Conservation (phyloP, 2,888 invertebrate genomes). For the Apodemia duryi region DNA sequence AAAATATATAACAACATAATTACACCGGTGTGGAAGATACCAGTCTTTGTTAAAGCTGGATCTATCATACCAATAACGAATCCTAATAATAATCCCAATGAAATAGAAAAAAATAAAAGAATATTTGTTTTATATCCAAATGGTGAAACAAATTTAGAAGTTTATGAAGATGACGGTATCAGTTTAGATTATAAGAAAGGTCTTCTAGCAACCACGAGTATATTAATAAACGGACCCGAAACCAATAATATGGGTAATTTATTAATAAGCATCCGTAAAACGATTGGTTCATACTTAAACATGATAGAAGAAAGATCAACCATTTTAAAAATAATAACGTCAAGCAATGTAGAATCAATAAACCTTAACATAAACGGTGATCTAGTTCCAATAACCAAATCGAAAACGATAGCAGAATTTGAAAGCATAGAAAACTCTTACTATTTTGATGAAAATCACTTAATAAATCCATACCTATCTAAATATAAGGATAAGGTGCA, state of each 20-base stretch:
- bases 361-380: constrained; percentile 50
- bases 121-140: constrained; percentile 58
- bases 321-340: constrained; percentile 53
- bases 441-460: constrained; percentile 47
- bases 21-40: constrained; percentile 64
- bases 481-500: constrained; percentile 31
- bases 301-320: constrained; percentile 54
- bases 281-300: constrained; percentile 48
- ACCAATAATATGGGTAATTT: constrained; percentile 46
- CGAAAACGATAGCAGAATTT: constrained; percentile 47
- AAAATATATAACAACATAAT: constrained; percentile 55
- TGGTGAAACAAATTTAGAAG: constrained; percentile 43
- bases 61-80: constrained; percentile 64
- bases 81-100: constrained; percentile 59
- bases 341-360: constrained; percentile 42
- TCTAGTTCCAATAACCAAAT: constrained; percentile 42
- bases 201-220: constrained; percentile 47
- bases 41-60: constrained; percentile 63
- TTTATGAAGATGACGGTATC: constrained; percentile 69
- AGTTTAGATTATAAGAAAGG: constrained; percentile 50
- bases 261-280: constrained; percentile 49
- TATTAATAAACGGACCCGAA: constrained; percentile 43
- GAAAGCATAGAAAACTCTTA: constrained; percentile 46
- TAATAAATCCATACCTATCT: constrained; percentile 52
- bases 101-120: constrained; percentile 52